Conservation (phyloP, 2,113 vertebrate genomes). For the Edolisoma coerulescens region DNA sequence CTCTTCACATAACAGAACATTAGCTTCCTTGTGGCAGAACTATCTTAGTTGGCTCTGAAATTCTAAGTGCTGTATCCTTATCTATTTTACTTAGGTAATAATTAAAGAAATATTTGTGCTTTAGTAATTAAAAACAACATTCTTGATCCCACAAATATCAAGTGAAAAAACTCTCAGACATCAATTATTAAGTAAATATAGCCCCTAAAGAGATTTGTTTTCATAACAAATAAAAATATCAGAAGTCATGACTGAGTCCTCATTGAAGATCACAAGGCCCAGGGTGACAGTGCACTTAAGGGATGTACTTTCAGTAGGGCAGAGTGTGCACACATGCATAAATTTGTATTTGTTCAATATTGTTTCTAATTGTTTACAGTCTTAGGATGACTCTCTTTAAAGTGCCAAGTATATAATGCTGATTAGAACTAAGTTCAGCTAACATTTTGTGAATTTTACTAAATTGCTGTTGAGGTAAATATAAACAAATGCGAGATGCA, state of each 20-base stretch:
- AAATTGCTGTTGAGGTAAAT: not conserved
- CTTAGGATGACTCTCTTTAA: not conserved
- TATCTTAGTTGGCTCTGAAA: not conserved
- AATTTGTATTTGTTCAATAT: not conserved
- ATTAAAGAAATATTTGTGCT: not conserved
- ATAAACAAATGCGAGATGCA: not conserved
- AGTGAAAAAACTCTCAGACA: not conserved
- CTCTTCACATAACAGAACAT: not conserved
- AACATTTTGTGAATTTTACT: not conserved
- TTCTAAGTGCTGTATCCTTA: not conserved
- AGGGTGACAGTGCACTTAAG: accelerated
- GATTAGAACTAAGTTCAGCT: not conserved
- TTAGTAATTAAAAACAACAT: not conserved
- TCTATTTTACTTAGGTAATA: not conserved
- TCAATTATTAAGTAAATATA: not conserved
- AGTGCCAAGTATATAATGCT: not conserved
- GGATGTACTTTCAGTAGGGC: not conserved
- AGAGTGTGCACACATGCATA: not conserved
- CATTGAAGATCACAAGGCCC: not conserved
- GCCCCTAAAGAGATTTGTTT: not conserved
- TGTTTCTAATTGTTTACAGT: not conserved
- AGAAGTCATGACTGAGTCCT: not conserved
- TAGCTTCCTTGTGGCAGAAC: not conserved
- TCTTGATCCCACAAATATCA: not conserved
- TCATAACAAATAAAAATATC: not conserved